Percentiles rank a stretch among this genome's conserved stretches.
These are phyloP conservation scores for Drosophila parvula DNA, from an alignment of 1,140 invertebrate species.

Conservation along the genomic window DNA sequence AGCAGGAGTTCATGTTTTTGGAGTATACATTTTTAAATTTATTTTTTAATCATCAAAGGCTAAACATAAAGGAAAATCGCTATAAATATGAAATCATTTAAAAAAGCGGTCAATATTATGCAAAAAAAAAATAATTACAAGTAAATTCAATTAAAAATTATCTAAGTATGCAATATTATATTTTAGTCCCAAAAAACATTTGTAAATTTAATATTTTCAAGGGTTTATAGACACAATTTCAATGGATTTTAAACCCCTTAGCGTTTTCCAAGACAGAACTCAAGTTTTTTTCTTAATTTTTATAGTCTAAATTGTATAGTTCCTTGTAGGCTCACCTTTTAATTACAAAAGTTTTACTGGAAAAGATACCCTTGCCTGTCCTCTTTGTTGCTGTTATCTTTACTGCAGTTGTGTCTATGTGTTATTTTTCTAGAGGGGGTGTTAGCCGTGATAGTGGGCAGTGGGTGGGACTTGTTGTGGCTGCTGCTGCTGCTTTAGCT, in stretches of 20 bases:
- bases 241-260: not conserved
- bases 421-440: not conserved
- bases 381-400: not conserved
- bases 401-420: not conserved
- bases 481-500: slow-evolving; percentile 22
- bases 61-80: too few species aligned
- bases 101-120: too few species aligned
- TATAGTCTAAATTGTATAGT: not conserved
- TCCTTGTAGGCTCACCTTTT: not conserved
- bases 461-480: slow-evolving; percentile 20
- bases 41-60: too few species aligned
- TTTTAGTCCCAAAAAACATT: not conserved
- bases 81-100: too few species aligned
- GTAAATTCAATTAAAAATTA: not conserved
- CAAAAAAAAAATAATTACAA: not conserved
- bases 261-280: not conserved
- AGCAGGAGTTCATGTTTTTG: too few species aligned
- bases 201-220: not conserved
- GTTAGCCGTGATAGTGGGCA: slow-evolving; percentile 1
- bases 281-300: not conserved
- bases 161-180: too few species aligned
- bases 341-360: not conserved
- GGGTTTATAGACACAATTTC: not conserved
- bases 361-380: not conserved
- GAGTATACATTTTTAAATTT: too few species aligned